Percentiles rank a stretch among this genome's conserved stretches.
phyloP scores from a whole-genome alignment of 2,797 vertebrate species.

The Phrynocephalus guinanensis region DNA sequence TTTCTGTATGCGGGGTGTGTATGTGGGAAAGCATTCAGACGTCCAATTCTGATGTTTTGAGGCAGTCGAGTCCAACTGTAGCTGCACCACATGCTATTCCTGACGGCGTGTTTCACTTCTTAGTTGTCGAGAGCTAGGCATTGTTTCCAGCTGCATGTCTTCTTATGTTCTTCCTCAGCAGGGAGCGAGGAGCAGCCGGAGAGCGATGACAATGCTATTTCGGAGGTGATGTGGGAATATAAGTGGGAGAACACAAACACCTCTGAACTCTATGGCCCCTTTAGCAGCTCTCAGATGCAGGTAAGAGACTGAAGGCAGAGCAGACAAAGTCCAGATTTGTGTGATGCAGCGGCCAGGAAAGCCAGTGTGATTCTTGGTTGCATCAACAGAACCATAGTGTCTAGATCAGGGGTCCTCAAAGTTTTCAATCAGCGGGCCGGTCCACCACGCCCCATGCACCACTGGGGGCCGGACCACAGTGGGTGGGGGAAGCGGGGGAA shows the following conservation, averaged over 20 bases:
- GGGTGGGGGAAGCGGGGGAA: too few relatives aligned
- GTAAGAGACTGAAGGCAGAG: conserved; percentile 69
- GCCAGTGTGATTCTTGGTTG: too few relatives aligned
- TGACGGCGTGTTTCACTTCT: background rate
- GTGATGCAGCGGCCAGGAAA: too few relatives aligned
- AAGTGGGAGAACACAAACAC: conserved; percentile 88
- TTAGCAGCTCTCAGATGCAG: conserved; percentile 94
- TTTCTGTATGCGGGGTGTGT: background rate
- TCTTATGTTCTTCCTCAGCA: background rate
- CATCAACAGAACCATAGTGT: too few relatives aligned
- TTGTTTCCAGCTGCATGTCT: background rate
- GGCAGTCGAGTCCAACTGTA: background rate
- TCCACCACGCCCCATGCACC: too few relatives aligned
- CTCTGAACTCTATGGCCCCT: conserved; percentile 89
- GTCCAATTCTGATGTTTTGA: background rate
- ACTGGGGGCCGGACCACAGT: too few relatives aligned
- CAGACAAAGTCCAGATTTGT: background rate
- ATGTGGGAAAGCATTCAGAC: background rate
- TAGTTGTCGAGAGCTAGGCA: background rate
- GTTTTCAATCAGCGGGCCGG: too few relatives aligned
- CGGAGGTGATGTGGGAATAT: conserved; percentile 91
- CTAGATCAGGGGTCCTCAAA: too few relatives aligned
- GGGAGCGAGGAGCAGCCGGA: background rate
- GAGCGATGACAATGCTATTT: conserved; percentile 64
- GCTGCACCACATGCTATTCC: background rate